Base-by-base conservation (phyloP, 1,140 invertebrate species). In the Portunus trituberculatus region DNA sequence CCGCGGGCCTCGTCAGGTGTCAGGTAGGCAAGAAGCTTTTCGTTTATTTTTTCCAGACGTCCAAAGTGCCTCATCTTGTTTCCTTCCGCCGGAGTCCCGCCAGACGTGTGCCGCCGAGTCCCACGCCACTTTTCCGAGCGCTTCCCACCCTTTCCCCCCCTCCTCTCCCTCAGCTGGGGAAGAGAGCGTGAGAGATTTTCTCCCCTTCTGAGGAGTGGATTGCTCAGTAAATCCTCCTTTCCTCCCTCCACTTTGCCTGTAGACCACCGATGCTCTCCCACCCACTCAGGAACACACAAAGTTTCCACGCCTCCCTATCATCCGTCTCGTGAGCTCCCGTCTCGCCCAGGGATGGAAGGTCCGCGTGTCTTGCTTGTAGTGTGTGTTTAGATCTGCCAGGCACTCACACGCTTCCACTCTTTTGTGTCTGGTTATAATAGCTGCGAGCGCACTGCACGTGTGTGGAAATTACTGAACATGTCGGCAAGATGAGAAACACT, bases 141-240 rank as follows among this genome's bases (percentile, higher is more conserved):
- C 86, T 46, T 46, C 86, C 10, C 86, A 16, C 31, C 45, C 46
- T 48, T 10, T 91, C 45, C 89, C 46, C 87, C 39, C 31, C 32
- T n/a, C 46, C 31, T 16, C 32, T 48, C n/a, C 31, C 16, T 29
- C 45, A 84, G 6, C 76, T 46, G 31, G 86, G 31, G 86, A 16
- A 46, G 86, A 88, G 29, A 46, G 86, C 52, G 52, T 59, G 52
- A 59, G 52, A 59, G 52, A 10, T 20, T 59, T 59, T 59, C 52
- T 59, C 16, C 52, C 52, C 52, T 59, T 59, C 52, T 20, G 16
- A 59, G 86, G 31, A 0, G 86, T 45, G 86, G 86, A 88, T 76
- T n/a, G 67, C 67, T 76, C n/a, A n/a, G 67, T n/a, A 76, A 76
- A 76, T 76, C 67, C 67, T 76, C 67, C 67, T 76, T n/a, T n/a